Conservation (phyloP, 2,113 vertebrate species). For the Sialia sialis region DNA sequence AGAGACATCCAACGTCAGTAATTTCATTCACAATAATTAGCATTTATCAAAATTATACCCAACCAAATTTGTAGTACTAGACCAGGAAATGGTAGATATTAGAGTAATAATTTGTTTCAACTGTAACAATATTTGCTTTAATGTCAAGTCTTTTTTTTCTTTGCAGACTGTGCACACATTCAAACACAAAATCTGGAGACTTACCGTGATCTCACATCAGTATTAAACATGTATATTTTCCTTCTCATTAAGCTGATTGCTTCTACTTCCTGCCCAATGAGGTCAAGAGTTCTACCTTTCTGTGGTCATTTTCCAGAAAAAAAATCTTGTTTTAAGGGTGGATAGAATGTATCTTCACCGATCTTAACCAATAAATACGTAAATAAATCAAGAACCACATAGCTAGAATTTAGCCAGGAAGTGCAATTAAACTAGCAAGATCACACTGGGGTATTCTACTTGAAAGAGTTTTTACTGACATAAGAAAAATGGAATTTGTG, state of each 20-base stretch:
- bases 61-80: not conserved
- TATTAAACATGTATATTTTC: not conserved
- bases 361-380: not conserved
- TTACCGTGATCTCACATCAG: not conserved
- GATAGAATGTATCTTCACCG: not conserved
- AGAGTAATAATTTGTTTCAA: not conserved
- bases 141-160: not conserved
- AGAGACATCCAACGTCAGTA: not conserved
- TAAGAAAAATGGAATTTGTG: constrained; percentile 1
- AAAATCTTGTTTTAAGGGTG: not conserved
- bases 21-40: constrained; percentile 28
- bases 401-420: not conserved
- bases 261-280: not conserved
- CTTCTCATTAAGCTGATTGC: not conserved
- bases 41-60: not conserved
- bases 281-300: not conserved
- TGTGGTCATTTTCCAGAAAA: not conserved
- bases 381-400: not conserved
- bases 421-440: not conserved
- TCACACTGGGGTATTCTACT: not conserved
- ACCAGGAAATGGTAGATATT: constrained; percentile 9
- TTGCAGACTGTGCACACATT: not conserved
- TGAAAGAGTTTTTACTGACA: not conserved
- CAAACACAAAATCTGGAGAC: not conserved
- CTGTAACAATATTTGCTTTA: constrained; percentile 13